Conservation (phyloP, 1,140 invertebrate species). For the Drosophila tani region DNA sequence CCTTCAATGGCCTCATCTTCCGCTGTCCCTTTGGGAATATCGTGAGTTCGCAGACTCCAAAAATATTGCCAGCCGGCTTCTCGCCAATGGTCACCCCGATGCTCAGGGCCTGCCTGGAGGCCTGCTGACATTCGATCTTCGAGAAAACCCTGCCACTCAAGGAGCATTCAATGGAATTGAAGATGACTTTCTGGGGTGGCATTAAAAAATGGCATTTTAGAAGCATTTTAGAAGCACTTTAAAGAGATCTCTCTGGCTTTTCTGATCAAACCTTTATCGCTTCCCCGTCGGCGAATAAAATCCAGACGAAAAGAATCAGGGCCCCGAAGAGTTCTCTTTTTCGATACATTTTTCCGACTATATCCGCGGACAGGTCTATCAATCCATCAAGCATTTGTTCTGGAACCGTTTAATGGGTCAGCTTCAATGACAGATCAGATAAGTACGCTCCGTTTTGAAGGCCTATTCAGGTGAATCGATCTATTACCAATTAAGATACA, state of each 20-base stretch:
- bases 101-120: neutral
- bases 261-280: constrained; percentile 20
- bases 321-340: neutral
- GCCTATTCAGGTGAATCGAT: constrained; percentile 23
- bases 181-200: constrained; percentile 14
- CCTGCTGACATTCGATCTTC: constrained; percentile 8
- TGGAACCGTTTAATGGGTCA: constrained; percentile 19
- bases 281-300: neutral
- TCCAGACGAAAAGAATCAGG: constrained; percentile 3
- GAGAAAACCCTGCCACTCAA: neutral
- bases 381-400: constrained; percentile 3
- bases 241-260: too few relatives aligned
- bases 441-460: constrained; percentile 1
- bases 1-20: neutral
- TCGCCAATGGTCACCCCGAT: constrained; percentile 7
- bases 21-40: too few relatives aligned
- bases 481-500: constrained; percentile 17
- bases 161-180: constrained; percentile 13
- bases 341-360: constrained; percentile 23
- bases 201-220: neutral
- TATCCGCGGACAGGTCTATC: neutral
- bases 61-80: constrained; percentile 9
- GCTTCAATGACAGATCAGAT: constrained; percentile 14
- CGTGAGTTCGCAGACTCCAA: constrained; percentile 14
- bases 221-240: too few relatives aligned